phyloP scores from a whole-genome alignment of 64 coral and sea anemone genomes.

The Hydrozoanthus tunicans region DNA sequence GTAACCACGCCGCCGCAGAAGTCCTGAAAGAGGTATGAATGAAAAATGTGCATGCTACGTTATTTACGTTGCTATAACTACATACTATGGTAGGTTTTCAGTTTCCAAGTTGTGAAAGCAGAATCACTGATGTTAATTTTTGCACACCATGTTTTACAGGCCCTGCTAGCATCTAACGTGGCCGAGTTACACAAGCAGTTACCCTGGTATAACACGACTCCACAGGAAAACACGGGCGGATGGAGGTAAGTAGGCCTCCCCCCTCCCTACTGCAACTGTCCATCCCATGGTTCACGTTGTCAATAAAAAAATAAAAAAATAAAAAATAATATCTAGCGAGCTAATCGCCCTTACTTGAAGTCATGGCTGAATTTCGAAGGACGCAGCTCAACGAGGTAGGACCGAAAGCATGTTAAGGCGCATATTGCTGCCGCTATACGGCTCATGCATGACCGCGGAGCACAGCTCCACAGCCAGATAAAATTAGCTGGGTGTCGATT shows the following conservation, averaged over 20 bases:
- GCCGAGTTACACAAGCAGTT: conserved; percentile 1
- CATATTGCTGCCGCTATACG: too few species aligned
- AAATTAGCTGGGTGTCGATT: too few species aligned
- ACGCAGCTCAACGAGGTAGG: too few species aligned
- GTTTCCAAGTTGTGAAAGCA: too few species aligned
- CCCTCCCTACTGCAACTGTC: not conserved
- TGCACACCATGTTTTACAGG: not conserved
- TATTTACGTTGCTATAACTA: too few species aligned
- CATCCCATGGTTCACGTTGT: not conserved
- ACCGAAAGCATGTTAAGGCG: too few species aligned
- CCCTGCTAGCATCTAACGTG: conserved; percentile 24
- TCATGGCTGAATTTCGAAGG: too few species aligned
- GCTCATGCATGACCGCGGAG: too few species aligned
- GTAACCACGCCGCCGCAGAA: conserved; percentile 40
- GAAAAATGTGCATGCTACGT: not conserved
- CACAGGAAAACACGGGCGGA: conserved; percentile 37
- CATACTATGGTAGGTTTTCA: too few species aligned
- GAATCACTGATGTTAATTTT: not conserved
- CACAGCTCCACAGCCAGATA: not conserved
- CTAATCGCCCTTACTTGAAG: too few species aligned
- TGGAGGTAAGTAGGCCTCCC: conserved; percentile 27
- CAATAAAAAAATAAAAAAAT: not conserved
- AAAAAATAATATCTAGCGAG: too few species aligned
- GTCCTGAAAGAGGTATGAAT: conserved; percentile 41
- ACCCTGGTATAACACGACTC: not conserved